phyloP scores from a whole-genome alignment of 2,113 vertebrate genomes.

The Toxotes jaculatrix region DNA sequence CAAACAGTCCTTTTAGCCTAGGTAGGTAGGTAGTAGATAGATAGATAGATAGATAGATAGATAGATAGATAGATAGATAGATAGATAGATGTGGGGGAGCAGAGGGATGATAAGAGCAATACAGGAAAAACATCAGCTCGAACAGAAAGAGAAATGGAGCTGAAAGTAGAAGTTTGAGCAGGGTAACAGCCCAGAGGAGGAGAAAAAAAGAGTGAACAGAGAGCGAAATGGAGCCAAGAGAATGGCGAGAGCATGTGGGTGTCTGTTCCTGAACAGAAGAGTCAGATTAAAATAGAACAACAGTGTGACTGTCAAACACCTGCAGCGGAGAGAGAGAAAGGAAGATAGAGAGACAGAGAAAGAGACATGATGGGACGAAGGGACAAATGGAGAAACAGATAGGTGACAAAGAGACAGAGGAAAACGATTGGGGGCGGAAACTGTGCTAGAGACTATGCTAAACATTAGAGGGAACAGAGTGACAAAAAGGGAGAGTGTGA shows the following conservation, averaged over 20 bases:
- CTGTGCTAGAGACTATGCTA: conserved; percentile 48
- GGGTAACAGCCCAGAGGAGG: neutral
- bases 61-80: neutral
- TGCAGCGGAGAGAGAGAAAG: conserved; percentile 53
- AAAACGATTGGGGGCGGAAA: neutral
- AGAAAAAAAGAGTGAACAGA: conserved; percentile 32
- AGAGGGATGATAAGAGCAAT: neutral
- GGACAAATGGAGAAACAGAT: conserved; percentile 52
- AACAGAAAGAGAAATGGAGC: neutral
- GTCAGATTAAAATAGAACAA: conserved; percentile 79
- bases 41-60: neutral
- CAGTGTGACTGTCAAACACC: conserved; percentile 72
- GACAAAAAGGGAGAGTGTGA: conserved; percentile 37
- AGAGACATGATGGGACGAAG: conserved; percentile 52
- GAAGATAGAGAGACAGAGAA: conserved; percentile 9
- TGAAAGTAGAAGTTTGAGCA: conserved; percentile 1
- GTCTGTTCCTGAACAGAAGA: conserved; percentile 72
- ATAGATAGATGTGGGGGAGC: conserved; percentile 4
- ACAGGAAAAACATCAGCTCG: neutral
- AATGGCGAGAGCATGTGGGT: conserved; percentile 70
- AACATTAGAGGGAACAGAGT: conserved; percentile 32
- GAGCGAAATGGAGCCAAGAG: conserved; percentile 47
- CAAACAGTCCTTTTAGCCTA: neutral
- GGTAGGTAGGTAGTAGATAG: neutral
- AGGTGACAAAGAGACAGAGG: conserved; percentile 56